Evolutionary conservation across 1,140 invertebrate species (phyloP).

Genomic region (Metopolophium dirhodum): DNA sequence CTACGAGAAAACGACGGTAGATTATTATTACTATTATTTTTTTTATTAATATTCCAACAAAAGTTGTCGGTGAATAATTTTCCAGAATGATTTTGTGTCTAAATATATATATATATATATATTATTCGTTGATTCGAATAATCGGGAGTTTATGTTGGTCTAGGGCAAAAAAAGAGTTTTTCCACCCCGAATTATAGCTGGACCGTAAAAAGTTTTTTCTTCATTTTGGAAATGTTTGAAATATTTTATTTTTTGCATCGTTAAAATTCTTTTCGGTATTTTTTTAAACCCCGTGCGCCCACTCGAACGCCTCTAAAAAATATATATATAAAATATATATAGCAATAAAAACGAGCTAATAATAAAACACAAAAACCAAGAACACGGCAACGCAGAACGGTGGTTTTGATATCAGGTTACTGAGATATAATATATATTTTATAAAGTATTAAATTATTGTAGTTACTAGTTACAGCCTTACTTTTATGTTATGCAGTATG

Average conservation of each 20-base stretch:
- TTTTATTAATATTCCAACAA: constrained; percentile 38
- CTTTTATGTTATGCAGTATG: background rate
- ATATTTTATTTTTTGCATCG: constrained; percentile 26
- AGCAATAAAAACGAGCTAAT: background rate
- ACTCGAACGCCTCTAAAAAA: background rate
- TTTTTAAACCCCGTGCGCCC: background rate
- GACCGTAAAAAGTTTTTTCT: constrained; percentile 46
- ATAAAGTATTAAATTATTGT: constrained; percentile 5
- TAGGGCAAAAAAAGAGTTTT: background rate
- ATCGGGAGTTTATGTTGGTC: constrained; percentile 35
- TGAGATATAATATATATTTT: background rate
- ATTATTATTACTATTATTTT: constrained; percentile 27
- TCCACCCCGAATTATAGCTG: background rate
- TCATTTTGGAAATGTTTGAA: constrained; percentile 21
- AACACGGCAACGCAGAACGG: background rate
- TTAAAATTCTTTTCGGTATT: constrained; percentile 10
- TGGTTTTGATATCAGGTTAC: background rate
- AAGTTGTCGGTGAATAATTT: constrained; percentile 44
- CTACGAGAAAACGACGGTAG: background rate
- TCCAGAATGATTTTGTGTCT: background rate
- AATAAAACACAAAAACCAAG: background rate
- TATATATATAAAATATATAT: background rate
- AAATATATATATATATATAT: constrained; percentile 22
- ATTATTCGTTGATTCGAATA: constrained; percentile 48
- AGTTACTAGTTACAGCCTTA: background rate